These are phyloP conservation scores for Macrochelys suwanniensis DNA, from an alignment of 2,797 vertebrate genomes.

Conservation along the genomic window DNA sequence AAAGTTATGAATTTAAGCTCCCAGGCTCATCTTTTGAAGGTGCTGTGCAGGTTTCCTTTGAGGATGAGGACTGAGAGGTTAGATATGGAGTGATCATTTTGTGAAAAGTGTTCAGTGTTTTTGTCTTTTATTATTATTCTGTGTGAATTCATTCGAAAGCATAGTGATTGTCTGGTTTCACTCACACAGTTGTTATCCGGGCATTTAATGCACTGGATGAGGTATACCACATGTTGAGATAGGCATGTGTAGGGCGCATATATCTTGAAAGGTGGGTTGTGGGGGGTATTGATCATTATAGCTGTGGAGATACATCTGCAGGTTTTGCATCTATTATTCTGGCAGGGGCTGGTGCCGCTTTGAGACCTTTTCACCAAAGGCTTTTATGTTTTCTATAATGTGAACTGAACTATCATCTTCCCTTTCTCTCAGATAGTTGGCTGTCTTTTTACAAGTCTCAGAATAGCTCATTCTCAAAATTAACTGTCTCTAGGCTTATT, in stretches of 20 bases:
- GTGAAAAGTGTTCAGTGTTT: background rate
- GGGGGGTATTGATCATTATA: background rate
- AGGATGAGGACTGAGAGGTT: background rate
- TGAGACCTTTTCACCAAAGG: background rate
- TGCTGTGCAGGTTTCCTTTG: background rate
- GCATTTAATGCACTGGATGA: background rate
- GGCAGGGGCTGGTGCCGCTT: background rate
- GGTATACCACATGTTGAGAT: background rate
- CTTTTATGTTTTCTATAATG: background rate
- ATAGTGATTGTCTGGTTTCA: background rate
- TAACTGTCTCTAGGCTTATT: background rate
- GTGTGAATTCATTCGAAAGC: background rate
- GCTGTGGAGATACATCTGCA: background rate
- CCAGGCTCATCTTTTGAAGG: background rate
- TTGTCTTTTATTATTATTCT: background rate
- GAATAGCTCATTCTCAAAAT: constrained; percentile 1
- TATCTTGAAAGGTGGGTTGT: background rate
- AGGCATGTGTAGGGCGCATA: background rate
- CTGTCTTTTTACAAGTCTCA: background rate
- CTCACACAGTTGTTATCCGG: background rate
- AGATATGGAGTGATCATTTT: background rate
- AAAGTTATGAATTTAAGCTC: background rate
- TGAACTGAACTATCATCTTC: background rate
- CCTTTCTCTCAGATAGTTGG: background rate
- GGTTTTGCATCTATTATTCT: background rate